Evolutionary conservation across 92 coral and sea anemone species (phyloP), one percentile per base, ranked within the genome.

Genomic region (Phenganax marumi): DNA sequence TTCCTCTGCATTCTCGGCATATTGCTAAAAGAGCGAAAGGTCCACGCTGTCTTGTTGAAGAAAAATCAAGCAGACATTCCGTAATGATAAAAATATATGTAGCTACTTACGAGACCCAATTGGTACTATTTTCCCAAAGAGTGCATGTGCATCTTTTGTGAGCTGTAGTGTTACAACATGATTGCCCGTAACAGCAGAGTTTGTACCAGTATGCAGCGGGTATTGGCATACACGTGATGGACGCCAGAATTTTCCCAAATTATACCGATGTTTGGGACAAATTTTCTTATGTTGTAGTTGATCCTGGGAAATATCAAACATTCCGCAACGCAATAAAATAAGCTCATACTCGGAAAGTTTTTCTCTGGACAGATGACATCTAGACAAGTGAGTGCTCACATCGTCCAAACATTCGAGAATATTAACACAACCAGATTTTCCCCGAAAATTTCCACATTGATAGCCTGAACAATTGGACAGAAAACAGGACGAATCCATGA

Each of bases 311-410:
- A 64, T 64, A 23, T 64, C 70, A 64, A 64, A 64, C 70, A 64
- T 26, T 22, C 70, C 48, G n/a, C 70, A 64, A 64, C 7, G 70
- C 48, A 64, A 64, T 64, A 64, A 64, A 64, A 64, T 64, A 64
- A 25, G 70, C 46, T 64, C 70, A 64, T 64, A 19, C 47, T 64
- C 70, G 70, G 47, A 64, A 64, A 64, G 70, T 22, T 64, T 64
- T 64, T 64, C 70, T 64, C 70, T 64, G 23, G 70, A 64, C 70
- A 64, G 70, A 64, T 64, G 70, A 26, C 70, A 64, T 64, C 70
- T 25, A 13, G 70, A 64, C 70, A 64, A 26, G 70, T 64, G 46
- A 64, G 70, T 64, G 70, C 46, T 64, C 70, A 64, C 70, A 64
- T 64, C 70, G 33, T 64, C 70, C 47, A 10, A 64, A 64, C 70